A percentile compares a stretch with the other conserved stretches of the same genome.
phyloP scores from a whole-genome alignment of 2,888 invertebrate genomes.

The Onchidella celtica region DNA sequence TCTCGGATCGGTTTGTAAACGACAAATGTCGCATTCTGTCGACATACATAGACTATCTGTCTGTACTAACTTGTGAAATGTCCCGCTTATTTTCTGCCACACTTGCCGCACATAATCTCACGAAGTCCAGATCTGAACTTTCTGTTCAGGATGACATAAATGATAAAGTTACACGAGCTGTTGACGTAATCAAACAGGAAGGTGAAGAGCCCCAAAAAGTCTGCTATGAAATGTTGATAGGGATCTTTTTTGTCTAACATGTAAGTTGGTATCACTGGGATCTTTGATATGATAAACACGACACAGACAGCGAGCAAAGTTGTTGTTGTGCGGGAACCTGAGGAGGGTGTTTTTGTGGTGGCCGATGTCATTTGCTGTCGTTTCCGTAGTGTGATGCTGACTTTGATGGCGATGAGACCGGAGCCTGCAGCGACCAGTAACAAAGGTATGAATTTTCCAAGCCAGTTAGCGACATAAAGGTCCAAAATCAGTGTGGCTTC shows the following conservation, averaged over 20 bases:
- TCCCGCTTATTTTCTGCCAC: too few relatives aligned
- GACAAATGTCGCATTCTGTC: too few relatives aligned
- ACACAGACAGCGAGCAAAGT: slow-evolving; percentile 1
- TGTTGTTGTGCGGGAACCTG: slow-evolving; percentile 13
- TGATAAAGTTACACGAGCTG: slow-evolving; percentile 21
- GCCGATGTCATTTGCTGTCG: background rate
- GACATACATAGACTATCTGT: too few relatives aligned
- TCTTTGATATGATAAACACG: background rate
- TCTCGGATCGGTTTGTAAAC: too few relatives aligned
- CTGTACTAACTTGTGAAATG: too few relatives aligned
- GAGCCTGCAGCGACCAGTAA: background rate
- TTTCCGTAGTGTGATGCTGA: background rate
- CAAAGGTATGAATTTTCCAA: slow-evolving; percentile 24
- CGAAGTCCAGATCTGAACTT: slow-evolving; percentile 8
- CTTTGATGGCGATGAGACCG: slow-evolving; percentile 14
- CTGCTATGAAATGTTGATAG: background rate
- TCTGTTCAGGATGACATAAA: background rate
- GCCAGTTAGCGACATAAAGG: background rate
- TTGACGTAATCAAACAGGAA: background rate
- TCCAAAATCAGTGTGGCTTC: background rate
- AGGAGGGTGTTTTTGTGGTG: background rate
- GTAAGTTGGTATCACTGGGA: too few relatives aligned
- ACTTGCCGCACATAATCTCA: too few relatives aligned
- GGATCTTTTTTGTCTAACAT: background rate
- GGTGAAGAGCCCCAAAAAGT: too few relatives aligned